phyloP scores from a whole-genome alignment of 2,888 invertebrate species.

The Nemotelus nigrinus region DNA sequence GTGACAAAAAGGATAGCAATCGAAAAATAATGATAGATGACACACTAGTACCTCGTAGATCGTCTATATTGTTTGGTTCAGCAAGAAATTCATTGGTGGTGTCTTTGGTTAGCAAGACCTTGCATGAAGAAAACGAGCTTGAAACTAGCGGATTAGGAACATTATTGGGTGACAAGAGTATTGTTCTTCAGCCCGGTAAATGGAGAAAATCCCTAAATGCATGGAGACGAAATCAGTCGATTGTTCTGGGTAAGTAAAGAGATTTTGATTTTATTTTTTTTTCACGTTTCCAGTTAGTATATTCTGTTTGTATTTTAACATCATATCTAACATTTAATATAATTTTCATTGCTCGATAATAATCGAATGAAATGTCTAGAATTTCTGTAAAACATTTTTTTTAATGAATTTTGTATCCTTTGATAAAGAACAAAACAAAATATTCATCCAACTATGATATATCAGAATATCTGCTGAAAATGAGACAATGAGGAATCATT shows the following conservation, averaged over 20 bases:
- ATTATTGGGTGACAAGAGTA: not conserved
- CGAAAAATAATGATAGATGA: not conserved
- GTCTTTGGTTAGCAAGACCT: not conserved
- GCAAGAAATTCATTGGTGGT: not conserved
- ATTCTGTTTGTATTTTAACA: not conserved
- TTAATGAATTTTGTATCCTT: too few relatives aligned
- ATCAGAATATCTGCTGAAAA: too few relatives aligned
- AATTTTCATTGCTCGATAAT: too few relatives aligned
- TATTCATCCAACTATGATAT: too few relatives aligned
- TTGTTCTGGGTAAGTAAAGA: slow-evolving; percentile 7
- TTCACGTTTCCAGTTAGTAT: not conserved
- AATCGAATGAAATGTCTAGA: too few relatives aligned
- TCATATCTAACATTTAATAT: too few relatives aligned
- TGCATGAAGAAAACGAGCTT: not conserved
- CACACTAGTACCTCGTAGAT: not conserved
- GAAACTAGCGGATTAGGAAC: not conserved
- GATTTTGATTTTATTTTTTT: not conserved
- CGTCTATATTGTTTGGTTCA: not conserved
- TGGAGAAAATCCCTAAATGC: slow-evolving; percentile 75
- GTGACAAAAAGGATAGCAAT: not conserved
- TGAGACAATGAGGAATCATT: too few relatives aligned
- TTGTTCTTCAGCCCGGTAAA: slow-evolving; percentile 73
- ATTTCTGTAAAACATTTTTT: too few relatives aligned
- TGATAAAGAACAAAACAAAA: too few relatives aligned
- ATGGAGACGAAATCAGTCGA: slow-evolving; percentile 67